Conservation (phyloP, 2,113 vertebrate species). For the Melozone crissalis region DNA sequence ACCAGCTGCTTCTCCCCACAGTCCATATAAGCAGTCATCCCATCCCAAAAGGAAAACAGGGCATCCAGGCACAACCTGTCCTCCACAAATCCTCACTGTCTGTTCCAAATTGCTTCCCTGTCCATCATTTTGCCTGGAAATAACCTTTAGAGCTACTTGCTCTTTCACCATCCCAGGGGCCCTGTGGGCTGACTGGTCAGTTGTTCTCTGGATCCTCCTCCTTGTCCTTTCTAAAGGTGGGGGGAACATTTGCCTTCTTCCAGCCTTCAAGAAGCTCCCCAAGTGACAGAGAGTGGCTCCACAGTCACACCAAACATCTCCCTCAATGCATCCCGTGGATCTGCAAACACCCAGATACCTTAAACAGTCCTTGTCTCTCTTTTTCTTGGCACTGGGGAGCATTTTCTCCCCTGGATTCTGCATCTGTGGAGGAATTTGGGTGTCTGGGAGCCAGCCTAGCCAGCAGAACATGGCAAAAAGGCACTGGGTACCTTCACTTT, state of each 20-base stretch:
- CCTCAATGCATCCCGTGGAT: neutral
- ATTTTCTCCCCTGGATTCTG: neutral
- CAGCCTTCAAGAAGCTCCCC: neutral
- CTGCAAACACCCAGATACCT: neutral
- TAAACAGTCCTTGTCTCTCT: neutral
- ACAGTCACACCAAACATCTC: neutral
- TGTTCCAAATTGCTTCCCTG: fast-evolving
- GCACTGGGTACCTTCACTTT: neutral
- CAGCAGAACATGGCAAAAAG: neutral
- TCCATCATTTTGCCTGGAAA: neutral
- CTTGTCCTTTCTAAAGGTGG: neutral
- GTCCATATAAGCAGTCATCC: neutral
- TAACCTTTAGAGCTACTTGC: neutral
- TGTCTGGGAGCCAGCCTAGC: neutral
- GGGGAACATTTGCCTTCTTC: neutral
- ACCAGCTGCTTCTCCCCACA: neutral
- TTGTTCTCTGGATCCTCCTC: neutral
- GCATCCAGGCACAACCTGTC: neutral
- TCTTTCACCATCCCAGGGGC: neutral
- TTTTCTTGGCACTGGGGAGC: neutral
- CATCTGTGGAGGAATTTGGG: neutral
- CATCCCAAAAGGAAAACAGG: neutral
- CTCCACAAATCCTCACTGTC: neutral
- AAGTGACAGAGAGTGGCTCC: neutral
- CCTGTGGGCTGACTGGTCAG: neutral